These are phyloP conservation scores for Tribolium madens DNA, from an alignment of 1,140 invertebrate genomes.

Conservation along the genomic window DNA sequence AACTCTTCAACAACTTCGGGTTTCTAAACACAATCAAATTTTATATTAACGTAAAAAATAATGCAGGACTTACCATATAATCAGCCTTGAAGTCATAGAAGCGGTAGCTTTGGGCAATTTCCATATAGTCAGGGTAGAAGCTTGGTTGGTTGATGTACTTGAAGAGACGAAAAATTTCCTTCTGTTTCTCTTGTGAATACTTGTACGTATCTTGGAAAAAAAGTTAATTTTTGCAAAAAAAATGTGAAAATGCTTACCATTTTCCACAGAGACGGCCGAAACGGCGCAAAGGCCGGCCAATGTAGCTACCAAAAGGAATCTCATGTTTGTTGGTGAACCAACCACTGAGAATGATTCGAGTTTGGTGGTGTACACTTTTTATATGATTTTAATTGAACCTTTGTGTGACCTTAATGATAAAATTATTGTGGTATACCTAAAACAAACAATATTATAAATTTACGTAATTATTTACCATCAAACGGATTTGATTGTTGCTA, in stretches of 20 bases:
- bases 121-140: conserved; percentile 65
- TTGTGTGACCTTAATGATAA: neutral
- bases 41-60: neutral
- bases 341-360: neutral
- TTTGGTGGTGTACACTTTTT: neutral
- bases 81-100: conserved; percentile 68
- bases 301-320: neutral
- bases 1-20: conserved; percentile 69
- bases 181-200: conserved; percentile 66
- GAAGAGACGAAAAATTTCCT: conserved; percentile 71
- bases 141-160: conserved; percentile 71
- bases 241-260: neutral
- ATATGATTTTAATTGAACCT: neutral
- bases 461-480: neutral
- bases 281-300: conserved; percentile 5
- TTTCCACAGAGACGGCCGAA: neutral
- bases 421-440: neutral
- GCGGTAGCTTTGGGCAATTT: conserved; percentile 69
- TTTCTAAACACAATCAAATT: conserved; percentile 62
- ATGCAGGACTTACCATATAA: conserved; percentile 63
- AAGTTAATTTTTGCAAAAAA: neutral
- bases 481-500: neutral
- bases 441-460: neutral
- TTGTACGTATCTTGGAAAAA: neutral
- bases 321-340: neutral